Percentiles rank a stretch among this genome's conserved stretches.
Conservation (phyloP, 2,113 vertebrate species). For the Pica pica region DNA sequence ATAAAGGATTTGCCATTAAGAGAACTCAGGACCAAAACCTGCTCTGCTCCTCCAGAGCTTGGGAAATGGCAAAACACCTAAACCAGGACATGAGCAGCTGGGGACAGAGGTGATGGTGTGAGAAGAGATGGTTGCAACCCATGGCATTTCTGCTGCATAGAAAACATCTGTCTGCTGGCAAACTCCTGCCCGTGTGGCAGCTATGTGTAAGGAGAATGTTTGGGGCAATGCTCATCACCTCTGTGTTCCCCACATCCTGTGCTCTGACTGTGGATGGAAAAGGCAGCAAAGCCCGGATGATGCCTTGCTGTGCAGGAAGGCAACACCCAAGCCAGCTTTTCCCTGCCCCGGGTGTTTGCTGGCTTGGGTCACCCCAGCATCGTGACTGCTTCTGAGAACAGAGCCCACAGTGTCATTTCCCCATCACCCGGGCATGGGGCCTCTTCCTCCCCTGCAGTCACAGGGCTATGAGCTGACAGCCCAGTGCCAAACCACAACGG, state of each 20-base stretch:
- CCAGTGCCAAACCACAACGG: fast-evolving
- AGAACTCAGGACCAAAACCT: background rate
- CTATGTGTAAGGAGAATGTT: fast-evolving
- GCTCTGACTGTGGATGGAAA: background rate
- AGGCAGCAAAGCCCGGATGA: background rate
- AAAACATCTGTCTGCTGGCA: background rate
- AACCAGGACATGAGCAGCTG: background rate
- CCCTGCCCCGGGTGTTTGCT: background rate
- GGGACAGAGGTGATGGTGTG: background rate
- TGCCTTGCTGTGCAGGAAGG: background rate
- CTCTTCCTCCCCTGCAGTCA: conserved; percentile 37
- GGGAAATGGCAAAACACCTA: background rate
- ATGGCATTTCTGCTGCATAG: background rate
- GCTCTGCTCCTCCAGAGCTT: background rate
- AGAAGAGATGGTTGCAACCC: background rate
- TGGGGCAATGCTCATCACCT: background rate
- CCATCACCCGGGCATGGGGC: background rate
- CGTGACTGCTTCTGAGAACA: conserved; percentile 19
- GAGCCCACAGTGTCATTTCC: conserved; percentile 48
- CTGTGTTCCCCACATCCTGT: background rate
- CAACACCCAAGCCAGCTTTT: conserved; percentile 5
- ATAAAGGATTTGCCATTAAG: background rate
- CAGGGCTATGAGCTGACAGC: conserved; percentile 41
- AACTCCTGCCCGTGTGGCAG: background rate
- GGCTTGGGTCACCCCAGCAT: conserved; percentile 1